Base-by-base conservation (phyloP, 2,113 vertebrate genomes). In the Salvelinus fontinalis region DNA sequence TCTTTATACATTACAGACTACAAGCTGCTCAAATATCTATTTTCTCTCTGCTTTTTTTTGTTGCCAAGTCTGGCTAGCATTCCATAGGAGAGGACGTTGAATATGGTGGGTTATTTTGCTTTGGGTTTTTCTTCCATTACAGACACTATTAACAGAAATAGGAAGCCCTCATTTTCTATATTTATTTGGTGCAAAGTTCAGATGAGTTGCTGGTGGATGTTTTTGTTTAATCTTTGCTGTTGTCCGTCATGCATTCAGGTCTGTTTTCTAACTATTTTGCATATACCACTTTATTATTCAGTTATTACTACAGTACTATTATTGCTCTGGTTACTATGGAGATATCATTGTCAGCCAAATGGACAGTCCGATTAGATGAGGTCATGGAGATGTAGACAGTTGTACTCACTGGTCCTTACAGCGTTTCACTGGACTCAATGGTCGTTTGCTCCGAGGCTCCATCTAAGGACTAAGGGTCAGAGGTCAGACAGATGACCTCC, bases 301-400 rank as follows among this genome's bases (percentile, higher is more conserved):
- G 39, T 80, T 64, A 48, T 76, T 76, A 76, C 69, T 72, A 54
- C 74, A 74, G 29, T 67, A 31, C 11, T 67, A 31, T 20, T 67
- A 31, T 34, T 14, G 26, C 29, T 67, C 26, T 67, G 3, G 34
- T 74, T 74, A 3, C 9, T 59, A 66, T 66, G 48, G 26, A 11
- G 9, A 70, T 44, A 18, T 74, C 79, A 16, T 60, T 69, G 34
- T 82, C 83, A 75, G 87, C 85, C 81, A 83, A 87, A 86, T 18
- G 51, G 75, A 76, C 75, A 59, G 20, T 67, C 1, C 27, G 70
- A 48, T 62, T 24, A 8, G 22, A 60, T 0, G 44, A 67, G 70
- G 51, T 54, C 59, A 22, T 62, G n/a, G 59, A 24, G n/a, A 62
- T 11, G 4, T 13, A 62, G 51, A 20, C 22, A 11, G 29, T 20